A percentile compares a stretch with the other conserved stretches of the same genome.
Evolutionary conservation across 2,797 vertebrate genomes (phyloP).

Genomic region (Prionace glauca): DNA sequence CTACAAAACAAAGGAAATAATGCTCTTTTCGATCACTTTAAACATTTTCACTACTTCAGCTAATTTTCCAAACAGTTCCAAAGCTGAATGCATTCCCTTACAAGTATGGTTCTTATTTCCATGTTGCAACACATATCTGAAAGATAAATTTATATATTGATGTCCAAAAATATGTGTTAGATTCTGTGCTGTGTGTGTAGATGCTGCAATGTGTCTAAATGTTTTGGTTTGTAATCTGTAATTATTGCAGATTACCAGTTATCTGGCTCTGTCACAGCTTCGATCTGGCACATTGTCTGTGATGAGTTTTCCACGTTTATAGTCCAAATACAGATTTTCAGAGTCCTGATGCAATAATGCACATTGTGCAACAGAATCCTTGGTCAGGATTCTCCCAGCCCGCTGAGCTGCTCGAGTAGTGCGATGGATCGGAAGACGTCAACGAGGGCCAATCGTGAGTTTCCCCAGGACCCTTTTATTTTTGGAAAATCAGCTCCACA

Average conservation of each 20-base stretch:
- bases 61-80: not conserved
- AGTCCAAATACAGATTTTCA: not conserved
- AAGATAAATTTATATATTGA: not conserved
- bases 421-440: no score
- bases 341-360: not conserved
- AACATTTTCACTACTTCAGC: not conserved
- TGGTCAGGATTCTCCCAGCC: no score
- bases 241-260: not conserved
- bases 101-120: not conserved
- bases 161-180: not conserved
- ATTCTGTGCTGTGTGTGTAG: not conserved
- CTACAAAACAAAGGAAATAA: not conserved
- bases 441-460: no score
- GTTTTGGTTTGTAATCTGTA: not conserved
- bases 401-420: no score
- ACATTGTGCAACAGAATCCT: not conserved
- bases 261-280: not conserved
- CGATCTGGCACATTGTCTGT: not conserved
- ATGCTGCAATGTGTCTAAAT: not conserved
- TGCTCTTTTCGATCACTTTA: not conserved
- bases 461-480: no score
- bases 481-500: no score
- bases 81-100: not conserved
- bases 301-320: not conserved
- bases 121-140: not conserved